Conservation (phyloP, 2,888 invertebrate species). For the Hirtodrosophila alboralis region DNA sequence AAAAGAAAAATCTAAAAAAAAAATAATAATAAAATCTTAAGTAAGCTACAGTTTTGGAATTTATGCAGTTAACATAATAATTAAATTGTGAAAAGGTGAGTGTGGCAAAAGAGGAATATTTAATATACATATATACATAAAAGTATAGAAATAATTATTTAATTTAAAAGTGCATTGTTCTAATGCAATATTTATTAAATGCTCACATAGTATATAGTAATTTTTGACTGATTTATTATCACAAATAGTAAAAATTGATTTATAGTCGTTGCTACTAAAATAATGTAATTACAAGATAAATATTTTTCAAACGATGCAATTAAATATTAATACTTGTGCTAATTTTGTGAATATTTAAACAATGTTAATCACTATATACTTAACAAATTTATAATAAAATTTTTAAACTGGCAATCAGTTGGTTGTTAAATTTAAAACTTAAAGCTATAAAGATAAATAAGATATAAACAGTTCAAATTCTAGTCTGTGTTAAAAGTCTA, state of each 20-base stretch:
- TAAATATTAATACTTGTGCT: constrained; percentile 26
- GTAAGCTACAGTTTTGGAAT: not conserved
- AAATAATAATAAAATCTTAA: constrained; percentile 2
- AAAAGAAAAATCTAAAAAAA: constrained; percentile 13
- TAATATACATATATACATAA: not conserved
- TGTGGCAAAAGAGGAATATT: constrained; percentile 5
- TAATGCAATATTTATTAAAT: too few species aligned
- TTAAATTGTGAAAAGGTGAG: constrained; percentile 43
- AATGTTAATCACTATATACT: not conserved
- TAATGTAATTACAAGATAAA: constrained; percentile 20
- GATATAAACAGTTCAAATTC: too few species aligned
- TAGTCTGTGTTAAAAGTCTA: too few species aligned
- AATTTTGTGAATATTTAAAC: not conserved
- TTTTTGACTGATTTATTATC: too few species aligned
- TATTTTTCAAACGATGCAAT: constrained; percentile 7
- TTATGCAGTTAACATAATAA: constrained; percentile 46
- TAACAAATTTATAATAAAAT: not conserved
- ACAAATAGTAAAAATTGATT: constrained; percentile 16
- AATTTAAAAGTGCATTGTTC: not conserved
- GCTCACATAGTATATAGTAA: too few species aligned
- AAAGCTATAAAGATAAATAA: too few species aligned
- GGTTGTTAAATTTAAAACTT: too few species aligned
- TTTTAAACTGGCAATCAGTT: too few species aligned
- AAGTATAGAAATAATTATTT: not conserved
- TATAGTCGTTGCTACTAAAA: constrained; percentile 11